A percentile compares a stretch with the other conserved stretches of the same genome.
Conservation (phyloP, 2,113 vertebrate species). For the Leptosomus discolor region DNA sequence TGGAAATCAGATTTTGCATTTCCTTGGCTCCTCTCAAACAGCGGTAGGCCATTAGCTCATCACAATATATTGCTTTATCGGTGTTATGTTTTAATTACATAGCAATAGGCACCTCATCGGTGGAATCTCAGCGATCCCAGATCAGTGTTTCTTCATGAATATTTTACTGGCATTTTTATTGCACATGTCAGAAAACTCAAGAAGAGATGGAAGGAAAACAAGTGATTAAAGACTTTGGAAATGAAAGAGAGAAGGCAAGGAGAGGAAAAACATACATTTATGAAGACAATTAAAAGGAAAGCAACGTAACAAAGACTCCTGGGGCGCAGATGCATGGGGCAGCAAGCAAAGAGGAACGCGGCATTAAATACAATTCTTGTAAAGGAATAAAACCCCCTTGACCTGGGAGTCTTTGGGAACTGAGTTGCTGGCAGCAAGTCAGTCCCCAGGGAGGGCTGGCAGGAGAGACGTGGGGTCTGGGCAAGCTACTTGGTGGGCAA, state of each 20-base stretch:
- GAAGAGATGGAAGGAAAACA: not conserved
- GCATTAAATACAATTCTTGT: rapidly evolving
- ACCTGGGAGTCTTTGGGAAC: not conserved
- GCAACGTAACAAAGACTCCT: not conserved
- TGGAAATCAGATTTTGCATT: not conserved
- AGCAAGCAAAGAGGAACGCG: not conserved
- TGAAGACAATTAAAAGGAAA: not conserved
- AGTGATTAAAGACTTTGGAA: not conserved
- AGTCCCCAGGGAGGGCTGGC: not conserved
- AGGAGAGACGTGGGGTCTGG: not conserved
- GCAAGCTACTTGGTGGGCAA: rapidly evolving
- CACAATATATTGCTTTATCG: not conserved
- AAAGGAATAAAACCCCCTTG: not conserved
- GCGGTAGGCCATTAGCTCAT: conserved; percentile 9
- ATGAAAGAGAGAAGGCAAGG: not conserved
- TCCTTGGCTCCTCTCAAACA: not conserved
- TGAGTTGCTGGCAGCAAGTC: not conserved
- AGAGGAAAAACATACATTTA: not conserved
- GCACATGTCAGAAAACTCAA: not conserved
- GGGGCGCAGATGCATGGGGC: not conserved
- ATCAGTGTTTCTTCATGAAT: not conserved
- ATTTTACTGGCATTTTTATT: not conserved
- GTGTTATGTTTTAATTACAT: not conserved
- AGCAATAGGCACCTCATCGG: not conserved
- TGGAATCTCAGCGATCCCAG: rapidly evolving